Evolutionary conservation across 2,797 vertebrate species (phyloP), one percentile per base, ranked within the genome.

Genomic region (Mus caroli): DNA sequence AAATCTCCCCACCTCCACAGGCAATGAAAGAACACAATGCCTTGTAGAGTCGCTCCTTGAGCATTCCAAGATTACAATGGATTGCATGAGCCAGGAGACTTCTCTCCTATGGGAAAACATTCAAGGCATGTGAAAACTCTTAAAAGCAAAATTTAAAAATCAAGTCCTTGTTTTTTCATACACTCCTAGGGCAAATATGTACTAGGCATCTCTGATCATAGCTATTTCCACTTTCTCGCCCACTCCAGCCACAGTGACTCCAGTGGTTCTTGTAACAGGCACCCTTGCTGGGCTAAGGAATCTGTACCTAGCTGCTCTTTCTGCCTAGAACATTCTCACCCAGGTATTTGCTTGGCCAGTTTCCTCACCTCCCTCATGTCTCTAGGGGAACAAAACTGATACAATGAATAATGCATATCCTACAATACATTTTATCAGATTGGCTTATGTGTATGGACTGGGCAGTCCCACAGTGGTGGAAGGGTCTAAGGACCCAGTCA

Each of bases 131-230:
- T 37, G 84, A 90, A 96, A 69, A 82, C 79, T 50, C 88, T 89
- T 89, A 20, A 54, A 88, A 56, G 89, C n/a, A 85, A 80, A 69
- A 73, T 76, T 77, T 64, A 24, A 60, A 85, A 93, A 91, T 90
- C 24, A 87, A 95, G 19, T 62, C 40, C 95, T 93, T 90, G 8
- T 95, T 96, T 90, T 86, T 87, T 84, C 52, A 54, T n/a, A 9
- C 3, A 50, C 91, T 90, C 69, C 73, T 9, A 40, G 37, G 22
- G 34, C 43, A 92, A 88, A 82, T 78, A 93, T 83, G 75, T 91
- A 52, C 9, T 56, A 56, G 92, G 46, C 31, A 62, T 67, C 67
- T 90, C 37, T 78, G 87, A 34, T 78, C 73, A 91, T 73, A 46
- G 54, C 56, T 78, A 31, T 67, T 73, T 19, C n/a, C 26, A 52